Percentiles rank a stretch among this genome's conserved stretches.
Evolutionary conservation across 2,888 invertebrate species (phyloP).

Genomic region (Deilephila elpenor): DNA sequence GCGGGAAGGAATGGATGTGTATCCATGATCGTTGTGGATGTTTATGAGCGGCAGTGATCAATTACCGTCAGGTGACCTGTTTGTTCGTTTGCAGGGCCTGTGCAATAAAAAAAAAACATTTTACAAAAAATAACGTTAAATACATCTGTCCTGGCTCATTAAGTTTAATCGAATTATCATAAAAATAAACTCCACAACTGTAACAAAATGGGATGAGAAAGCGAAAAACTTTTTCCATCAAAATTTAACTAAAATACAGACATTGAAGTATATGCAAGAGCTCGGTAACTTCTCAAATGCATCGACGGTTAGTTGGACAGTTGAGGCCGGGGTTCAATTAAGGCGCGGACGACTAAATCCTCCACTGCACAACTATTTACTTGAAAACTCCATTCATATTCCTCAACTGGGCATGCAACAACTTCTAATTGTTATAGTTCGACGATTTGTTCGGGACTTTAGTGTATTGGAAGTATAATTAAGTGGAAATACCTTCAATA

Average conservation of each 20-base stretch:
- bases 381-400: conserved; percentile 8
- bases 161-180: no score
- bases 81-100: no score
- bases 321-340: conserved; percentile 31
- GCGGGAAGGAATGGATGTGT: no score
- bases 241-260: not conserved
- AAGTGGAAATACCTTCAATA: no score
- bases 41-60: no score
- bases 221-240: not conserved
- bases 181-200: not conserved
- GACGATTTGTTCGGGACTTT: not conserved
- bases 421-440: conserved; percentile 4
- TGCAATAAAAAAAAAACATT: no score
- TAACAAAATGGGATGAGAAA: not conserved
- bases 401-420: not conserved
- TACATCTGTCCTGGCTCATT: no score
- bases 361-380: conserved; percentile 4
- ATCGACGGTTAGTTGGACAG: conserved; percentile 27
- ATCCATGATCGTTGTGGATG: no score
- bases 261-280: not conserved
- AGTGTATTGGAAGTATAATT: not conserved
- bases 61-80: no score
- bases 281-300: not conserved
- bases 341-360: conserved; percentile 4
- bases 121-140: no score